These are phyloP conservation scores for Nesospiza acunhae DNA, from an alignment of 2,113 vertebrate species.

Conservation along the genomic window DNA sequence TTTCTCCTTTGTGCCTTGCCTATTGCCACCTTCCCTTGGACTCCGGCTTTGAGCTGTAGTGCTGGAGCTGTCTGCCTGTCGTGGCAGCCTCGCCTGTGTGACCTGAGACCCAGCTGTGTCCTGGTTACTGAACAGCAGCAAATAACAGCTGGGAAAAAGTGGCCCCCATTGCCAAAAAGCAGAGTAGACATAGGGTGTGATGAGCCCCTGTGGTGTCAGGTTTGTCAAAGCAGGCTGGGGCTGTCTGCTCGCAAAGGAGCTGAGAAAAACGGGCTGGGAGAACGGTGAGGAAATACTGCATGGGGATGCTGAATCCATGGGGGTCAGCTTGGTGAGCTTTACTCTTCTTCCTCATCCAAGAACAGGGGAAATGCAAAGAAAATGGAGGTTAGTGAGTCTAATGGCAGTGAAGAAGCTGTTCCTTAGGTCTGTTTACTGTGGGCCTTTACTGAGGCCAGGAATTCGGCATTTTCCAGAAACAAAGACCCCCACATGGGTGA, in stretches of 20 bases:
- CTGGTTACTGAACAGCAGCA: neutral
- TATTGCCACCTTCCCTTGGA: neutral
- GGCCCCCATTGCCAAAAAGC: neutral
- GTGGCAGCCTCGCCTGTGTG: neutral
- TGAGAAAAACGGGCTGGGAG: neutral
- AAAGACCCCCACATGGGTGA: fast-evolving
- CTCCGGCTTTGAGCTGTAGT: neutral
- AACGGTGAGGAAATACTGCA: neutral
- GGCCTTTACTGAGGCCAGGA: neutral
- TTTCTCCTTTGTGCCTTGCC: neutral
- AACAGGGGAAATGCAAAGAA: neutral
- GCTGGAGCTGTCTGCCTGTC: neutral
- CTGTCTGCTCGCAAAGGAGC: neutral
- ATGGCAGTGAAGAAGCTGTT: neutral
- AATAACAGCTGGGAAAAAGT: neutral
- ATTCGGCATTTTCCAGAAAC: neutral
- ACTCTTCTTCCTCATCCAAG: neutral
- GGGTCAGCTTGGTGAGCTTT: neutral
- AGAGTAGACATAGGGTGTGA: neutral
- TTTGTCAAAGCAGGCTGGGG: neutral
- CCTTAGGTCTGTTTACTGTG: neutral
- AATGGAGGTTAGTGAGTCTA: neutral
- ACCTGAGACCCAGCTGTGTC: neutral
- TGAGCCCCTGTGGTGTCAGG: neutral
- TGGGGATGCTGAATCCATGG: neutral